Conservation (phyloP, 2,888 invertebrate genomes). For the Acrobasis suavella region DNA sequence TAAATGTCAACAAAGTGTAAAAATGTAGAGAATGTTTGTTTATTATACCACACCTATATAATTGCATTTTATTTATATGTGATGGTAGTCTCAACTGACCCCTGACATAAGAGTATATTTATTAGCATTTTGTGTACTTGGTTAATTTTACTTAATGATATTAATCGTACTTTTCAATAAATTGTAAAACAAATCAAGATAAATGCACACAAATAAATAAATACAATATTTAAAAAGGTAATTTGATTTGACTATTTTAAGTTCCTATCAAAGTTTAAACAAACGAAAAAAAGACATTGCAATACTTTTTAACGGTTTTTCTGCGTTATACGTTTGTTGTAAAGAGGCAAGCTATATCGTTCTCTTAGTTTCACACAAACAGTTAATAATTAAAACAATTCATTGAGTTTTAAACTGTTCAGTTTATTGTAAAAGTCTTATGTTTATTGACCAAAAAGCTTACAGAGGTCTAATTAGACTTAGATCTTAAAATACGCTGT, state of each 20-base stretch:
- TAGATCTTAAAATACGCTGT: conserved; percentile 10
- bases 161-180: conserved; percentile 4
- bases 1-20: not conserved
- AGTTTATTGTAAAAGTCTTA: conserved; percentile 12
- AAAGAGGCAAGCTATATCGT: too few relatives aligned
- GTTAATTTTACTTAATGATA: not conserved
- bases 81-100: not conserved
- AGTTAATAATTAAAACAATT: not conserved
- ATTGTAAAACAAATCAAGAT: conserved; percentile 31
- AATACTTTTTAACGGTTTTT: too few relatives aligned
- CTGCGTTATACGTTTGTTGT: too few relatives aligned
- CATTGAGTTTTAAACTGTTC: not conserved
- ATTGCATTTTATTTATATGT: not conserved
- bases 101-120: not conserved
- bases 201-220: conserved; percentile 45
- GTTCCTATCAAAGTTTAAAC: too few relatives aligned
- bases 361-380: too few relatives aligned
- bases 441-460: conserved; percentile 10
- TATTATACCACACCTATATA: not conserved
- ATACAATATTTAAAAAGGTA: conserved; percentile 50
- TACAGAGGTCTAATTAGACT: not conserved
- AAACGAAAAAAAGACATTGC: too few relatives aligned
- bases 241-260: not conserved
- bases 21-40: not conserved
- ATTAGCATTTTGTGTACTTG: not conserved